These are phyloP conservation scores for Megaceryle maxima DNA, from an alignment of 2,113 vertebrate genomes.

Conservation along the genomic window DNA sequence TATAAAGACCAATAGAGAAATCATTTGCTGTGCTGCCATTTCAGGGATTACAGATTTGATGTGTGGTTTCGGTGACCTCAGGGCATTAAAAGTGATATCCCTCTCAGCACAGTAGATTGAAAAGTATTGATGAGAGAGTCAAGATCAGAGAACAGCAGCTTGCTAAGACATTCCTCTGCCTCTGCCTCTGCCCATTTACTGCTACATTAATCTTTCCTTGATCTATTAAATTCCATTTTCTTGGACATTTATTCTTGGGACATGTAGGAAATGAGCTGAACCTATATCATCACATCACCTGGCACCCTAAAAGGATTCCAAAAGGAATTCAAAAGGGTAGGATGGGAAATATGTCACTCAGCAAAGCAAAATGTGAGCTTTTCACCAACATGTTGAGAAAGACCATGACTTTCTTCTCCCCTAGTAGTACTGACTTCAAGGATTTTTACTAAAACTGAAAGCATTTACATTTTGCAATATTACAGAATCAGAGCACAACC, in stretches of 20 bases:
- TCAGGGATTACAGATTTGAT: constrained; percentile 39
- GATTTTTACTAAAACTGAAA: background rate
- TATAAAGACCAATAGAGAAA: constrained; percentile 68
- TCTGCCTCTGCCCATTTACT: constrained; percentile 63
- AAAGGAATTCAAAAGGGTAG: background rate
- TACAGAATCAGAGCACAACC: background rate
- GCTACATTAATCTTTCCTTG: constrained; percentile 66
- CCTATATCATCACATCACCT: background rate
- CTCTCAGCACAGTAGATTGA: constrained; percentile 52
- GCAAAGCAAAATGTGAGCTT: background rate
- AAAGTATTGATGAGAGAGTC: constrained; percentile 70
- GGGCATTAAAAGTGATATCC: constrained; percentile 39
- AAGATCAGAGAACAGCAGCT: constrained; percentile 33
- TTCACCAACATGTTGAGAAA: background rate
- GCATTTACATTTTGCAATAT: background rate
- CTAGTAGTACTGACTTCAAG: background rate
- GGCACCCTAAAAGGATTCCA: background rate
- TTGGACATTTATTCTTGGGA: constrained; percentile 13
- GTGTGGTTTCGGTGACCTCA: constrained; percentile 25
- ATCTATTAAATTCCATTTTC: constrained; percentile 51
- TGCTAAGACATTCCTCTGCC: constrained; percentile 44
- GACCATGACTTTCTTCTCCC: background rate
- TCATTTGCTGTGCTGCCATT: constrained; percentile 47
- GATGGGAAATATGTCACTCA: background rate
- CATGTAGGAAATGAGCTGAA: background rate